These are phyloP conservation scores for Neopelma chrysocephalum DNA, from an alignment of 2,797 vertebrate species.

Conservation along the genomic window DNA sequence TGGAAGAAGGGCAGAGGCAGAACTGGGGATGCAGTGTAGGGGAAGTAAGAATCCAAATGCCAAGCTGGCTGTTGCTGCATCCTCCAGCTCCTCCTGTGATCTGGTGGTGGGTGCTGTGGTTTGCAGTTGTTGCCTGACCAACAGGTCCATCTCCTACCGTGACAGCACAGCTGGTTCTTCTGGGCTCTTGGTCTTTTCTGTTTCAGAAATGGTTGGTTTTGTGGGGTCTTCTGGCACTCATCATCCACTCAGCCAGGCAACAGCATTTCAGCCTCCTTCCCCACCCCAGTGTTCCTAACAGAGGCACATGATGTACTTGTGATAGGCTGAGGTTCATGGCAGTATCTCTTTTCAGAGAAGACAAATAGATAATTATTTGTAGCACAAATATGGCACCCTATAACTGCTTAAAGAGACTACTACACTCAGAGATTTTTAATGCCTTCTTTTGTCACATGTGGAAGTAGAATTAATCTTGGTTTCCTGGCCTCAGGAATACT, in stretches of 20 bases:
- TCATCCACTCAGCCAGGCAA: background rate
- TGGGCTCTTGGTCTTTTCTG: background rate
- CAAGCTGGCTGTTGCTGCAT: background rate
- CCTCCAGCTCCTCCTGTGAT: background rate
- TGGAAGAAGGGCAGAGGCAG: background rate
- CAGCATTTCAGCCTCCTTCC: background rate
- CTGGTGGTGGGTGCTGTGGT: background rate
- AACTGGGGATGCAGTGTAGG: accelerated
- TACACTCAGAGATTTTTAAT: background rate
- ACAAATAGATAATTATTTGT: background rate
- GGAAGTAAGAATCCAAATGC: background rate
- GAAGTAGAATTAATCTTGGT: background rate
- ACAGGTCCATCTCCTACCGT: background rate
- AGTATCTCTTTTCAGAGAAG: background rate
- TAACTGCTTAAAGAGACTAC: background rate
- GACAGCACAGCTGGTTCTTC: background rate
- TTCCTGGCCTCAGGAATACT: background rate
- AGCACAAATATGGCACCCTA: background rate
- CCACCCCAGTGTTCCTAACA: background rate
- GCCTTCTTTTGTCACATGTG: accelerated
- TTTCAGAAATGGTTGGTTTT: background rate
- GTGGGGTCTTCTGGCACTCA: background rate
- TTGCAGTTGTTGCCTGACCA: background rate
- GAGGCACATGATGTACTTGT: background rate
- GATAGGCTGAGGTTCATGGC: background rate